Percentiles rank a stretch among this genome's conserved stretches.
Evolutionary conservation across 2,888 invertebrate genomes (phyloP).

Genomic region (Limnephilus auricula): DNA sequence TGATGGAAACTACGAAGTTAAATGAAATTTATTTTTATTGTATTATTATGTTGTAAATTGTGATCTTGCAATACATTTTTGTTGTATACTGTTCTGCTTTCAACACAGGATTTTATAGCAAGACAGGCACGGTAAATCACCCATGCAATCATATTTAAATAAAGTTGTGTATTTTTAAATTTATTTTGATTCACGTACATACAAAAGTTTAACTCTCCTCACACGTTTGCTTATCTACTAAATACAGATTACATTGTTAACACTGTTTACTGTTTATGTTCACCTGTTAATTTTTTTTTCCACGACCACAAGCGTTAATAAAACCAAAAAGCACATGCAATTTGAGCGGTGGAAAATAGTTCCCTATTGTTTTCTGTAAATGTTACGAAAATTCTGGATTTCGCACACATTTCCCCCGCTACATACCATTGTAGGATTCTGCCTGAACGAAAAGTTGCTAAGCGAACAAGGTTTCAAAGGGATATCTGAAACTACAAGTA

Average conservation of each 20-base stretch:
- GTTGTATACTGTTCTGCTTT: too few relatives aligned
- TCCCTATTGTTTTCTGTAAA: slow-evolving; percentile 10
- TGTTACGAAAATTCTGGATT: slow-evolving; percentile 20
- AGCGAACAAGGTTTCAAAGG: background rate
- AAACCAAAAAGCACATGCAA: background rate
- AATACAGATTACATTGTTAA: background rate
- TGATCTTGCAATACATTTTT: too few relatives aligned
- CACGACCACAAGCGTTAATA: slow-evolving; percentile 8
- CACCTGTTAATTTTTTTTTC: slow-evolving; percentile 21
- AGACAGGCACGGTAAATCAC: too few relatives aligned
- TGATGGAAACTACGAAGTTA: too few relatives aligned
- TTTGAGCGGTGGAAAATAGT: background rate
- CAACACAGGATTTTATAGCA: too few relatives aligned
- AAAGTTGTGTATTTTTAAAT: too few relatives aligned
- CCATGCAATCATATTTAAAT: too few relatives aligned
- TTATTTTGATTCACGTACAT: too few relatives aligned
- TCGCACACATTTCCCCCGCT: background rate
- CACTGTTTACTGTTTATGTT: slow-evolving; percentile 7
- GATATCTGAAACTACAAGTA: background rate
- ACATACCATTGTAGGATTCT: background rate
- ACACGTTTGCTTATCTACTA: background rate
- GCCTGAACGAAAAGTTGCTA: background rate
- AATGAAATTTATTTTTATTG: too few relatives aligned
- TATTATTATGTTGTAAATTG: too few relatives aligned
- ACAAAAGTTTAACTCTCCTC: background rate